A percentile compares a stretch with the other conserved stretches of the same genome.
phyloP scores from a whole-genome alignment of 2,113 vertebrate species.

The Zeus faber region DNA sequence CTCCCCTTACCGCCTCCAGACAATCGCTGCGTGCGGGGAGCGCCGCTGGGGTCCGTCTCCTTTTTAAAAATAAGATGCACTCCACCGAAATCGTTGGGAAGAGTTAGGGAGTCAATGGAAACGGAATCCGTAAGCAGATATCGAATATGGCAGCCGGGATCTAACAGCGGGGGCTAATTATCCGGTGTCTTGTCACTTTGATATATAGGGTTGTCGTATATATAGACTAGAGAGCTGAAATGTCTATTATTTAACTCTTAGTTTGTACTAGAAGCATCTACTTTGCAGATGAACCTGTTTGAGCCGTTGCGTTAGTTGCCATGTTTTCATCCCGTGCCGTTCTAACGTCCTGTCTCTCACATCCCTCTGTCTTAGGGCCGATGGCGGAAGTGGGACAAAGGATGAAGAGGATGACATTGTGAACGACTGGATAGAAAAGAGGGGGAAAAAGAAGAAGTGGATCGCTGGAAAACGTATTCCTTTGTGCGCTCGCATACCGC shows the following conservation, averaged over 20 bases:
- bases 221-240: too few species aligned
- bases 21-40: slow-evolving; percentile 48
- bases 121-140: slow-evolving; percentile 39
- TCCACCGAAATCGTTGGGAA: slow-evolving; percentile 34
- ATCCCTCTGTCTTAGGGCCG: slow-evolving; percentile 60
- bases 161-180: slow-evolving; percentile 26
- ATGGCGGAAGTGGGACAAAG: slow-evolving; percentile 36
- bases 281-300: too few species aligned
- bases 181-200: slow-evolving; percentile 34
- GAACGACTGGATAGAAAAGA: slow-evolving; percentile 44
- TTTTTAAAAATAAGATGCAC: slow-evolving; percentile 60
- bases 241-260: too few species aligned
- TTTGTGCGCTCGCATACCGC: slow-evolving; percentile 19
- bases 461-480: slow-evolving; percentile 30
- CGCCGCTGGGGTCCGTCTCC: slow-evolving; percentile 47
- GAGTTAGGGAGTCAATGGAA: slow-evolving; percentile 61
- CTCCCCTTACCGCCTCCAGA: slow-evolving; percentile 56
- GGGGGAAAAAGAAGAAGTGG: slow-evolving; percentile 3
- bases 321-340: too few species aligned
- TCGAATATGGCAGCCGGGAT: slow-evolving; percentile 21
- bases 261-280: too few species aligned
- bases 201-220: too few species aligned
- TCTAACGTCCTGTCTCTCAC: slow-evolving; percentile 17
- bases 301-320: too few species aligned
- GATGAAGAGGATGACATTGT: slow-evolving; percentile 62